Evolutionary conservation across 1,140 invertebrate species (phyloP).

Genomic region (Archegozetes longisetosus): DNA sequence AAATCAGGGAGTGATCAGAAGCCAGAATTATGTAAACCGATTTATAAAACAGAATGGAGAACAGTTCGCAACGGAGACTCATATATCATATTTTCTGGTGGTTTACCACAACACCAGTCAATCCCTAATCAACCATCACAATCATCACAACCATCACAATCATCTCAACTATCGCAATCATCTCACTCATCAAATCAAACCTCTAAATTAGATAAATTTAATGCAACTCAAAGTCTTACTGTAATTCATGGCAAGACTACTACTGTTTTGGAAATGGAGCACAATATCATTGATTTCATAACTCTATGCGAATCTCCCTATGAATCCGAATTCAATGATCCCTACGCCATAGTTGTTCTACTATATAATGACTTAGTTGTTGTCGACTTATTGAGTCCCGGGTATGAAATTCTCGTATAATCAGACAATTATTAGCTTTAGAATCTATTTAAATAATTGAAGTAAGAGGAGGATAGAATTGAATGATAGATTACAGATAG

Average conservation of each 20-base stretch:
- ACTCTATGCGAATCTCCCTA: constrained; percentile 81
- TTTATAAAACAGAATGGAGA: constrained; percentile 90
- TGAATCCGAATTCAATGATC: constrained; percentile 74
- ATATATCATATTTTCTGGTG: constrained; percentile 87
- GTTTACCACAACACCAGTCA: constrained; percentile 73
- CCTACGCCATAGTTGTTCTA: constrained; percentile 90
- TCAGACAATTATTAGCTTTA: too few species aligned
- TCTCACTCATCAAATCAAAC: not conserved
- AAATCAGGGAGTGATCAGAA: constrained; percentile 57
- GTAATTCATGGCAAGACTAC: constrained; percentile 87
- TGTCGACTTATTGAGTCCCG: constrained; percentile 80
- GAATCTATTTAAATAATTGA: too few species aligned
- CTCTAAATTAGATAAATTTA: constrained; percentile 30
- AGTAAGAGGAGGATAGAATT: too few species aligned
- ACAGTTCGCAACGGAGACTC: constrained; percentile 63
- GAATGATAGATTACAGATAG: not conserved
- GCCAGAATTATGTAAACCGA: constrained; percentile 70
- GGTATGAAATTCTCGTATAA: constrained; percentile 37
- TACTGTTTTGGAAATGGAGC: constrained; percentile 97
- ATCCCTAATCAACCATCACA: too few species aligned
- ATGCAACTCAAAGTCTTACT: constrained; percentile 85
- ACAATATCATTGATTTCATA: constrained; percentile 92
- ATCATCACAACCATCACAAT: too few species aligned
- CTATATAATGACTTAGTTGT: constrained; percentile 95
- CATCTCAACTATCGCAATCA: not conserved